Conservation (phyloP, 1,140 invertebrate species). For the Diploscapter pachys region DNA sequence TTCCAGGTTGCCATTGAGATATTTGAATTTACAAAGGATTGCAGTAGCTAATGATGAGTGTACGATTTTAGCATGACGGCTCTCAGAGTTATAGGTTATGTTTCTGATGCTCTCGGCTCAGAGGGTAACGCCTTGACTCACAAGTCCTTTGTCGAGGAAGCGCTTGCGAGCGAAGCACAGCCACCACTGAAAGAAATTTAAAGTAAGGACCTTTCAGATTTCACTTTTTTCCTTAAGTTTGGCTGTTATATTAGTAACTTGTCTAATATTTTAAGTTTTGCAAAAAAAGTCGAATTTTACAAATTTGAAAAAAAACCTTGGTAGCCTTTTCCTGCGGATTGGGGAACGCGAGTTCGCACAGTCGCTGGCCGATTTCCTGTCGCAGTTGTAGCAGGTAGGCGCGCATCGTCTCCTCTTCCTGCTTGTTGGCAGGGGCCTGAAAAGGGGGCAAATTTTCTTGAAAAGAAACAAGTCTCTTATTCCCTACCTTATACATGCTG, state of each 20-base stretch:
- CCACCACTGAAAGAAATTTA: slow-evolving; percentile 76
- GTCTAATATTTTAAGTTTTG: no score
- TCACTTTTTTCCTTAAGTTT: no score
- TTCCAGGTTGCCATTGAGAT: neutral
- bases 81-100: neutral
- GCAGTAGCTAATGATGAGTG: neutral
- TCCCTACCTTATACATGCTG: slow-evolving; percentile 87
- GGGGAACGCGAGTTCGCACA: slow-evolving; percentile 86
- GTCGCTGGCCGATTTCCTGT: slow-evolving; percentile 84
- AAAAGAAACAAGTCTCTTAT: slow-evolving; percentile 46
- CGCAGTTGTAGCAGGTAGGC: slow-evolving; percentile 88
- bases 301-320: slow-evolving; percentile 65
- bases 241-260: no score
- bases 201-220: neutral
- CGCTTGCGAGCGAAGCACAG: slow-evolving; percentile 97
- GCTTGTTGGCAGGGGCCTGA: slow-evolving; percentile 24
- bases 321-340: slow-evolving; percentile 86
- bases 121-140: slow-evolving; percentile 63
- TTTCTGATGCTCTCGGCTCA: slow-evolving; percentile 10
- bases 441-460: slow-evolving; percentile 55
- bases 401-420: slow-evolving; percentile 73
- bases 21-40: neutral
- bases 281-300: neutral
- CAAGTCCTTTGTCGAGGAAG: slow-evolving; percentile 98
- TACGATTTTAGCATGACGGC: neutral